A percentile compares a stretch with the other conserved stretches of the same genome.
These are phyloP conservation scores for Pristionchus exspectatus DNA, from an alignment of 2,888 invertebrate genomes.

Conservation along the genomic window DNA sequence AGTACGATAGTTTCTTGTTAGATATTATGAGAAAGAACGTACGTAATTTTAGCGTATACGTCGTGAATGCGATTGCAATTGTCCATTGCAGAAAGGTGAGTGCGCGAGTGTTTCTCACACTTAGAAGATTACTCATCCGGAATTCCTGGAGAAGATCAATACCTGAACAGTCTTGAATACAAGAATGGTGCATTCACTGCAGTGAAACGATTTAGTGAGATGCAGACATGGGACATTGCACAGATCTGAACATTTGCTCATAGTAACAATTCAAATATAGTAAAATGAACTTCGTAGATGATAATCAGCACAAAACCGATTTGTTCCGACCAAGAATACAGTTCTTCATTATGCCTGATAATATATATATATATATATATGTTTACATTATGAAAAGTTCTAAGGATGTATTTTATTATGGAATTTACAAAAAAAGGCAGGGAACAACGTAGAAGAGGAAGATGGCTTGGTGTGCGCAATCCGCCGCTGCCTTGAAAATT, in stretches of 20 bases:
- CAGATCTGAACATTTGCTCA: neutral
- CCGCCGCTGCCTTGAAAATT: neutral
- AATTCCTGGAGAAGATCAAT: no score
- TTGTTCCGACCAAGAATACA: neutral
- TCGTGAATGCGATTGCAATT: neutral
- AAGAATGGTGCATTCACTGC: neutral
- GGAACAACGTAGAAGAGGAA: slow-evolving; percentile 1
- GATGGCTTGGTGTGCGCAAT: slow-evolving; percentile 4
- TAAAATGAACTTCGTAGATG: neutral
- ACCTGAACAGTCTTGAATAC: neutral
- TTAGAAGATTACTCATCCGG: no score
- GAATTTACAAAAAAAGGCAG: neutral
- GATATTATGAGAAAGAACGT: no score
- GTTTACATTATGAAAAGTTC: no score
- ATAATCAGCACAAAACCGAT: neutral
- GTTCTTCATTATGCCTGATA: neutral
- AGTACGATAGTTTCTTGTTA: no score
- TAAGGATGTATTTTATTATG: no score
- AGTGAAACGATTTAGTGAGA: neutral
- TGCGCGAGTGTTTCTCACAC: neutral
- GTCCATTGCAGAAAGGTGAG: neutral
- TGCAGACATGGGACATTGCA: neutral
- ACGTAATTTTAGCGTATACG: neutral
- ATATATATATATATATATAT: no score
- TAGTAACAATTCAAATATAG: neutral